phyloP scores from a whole-genome alignment of 2,888 invertebrate genomes.

The Latheticus oryzae region DNA sequence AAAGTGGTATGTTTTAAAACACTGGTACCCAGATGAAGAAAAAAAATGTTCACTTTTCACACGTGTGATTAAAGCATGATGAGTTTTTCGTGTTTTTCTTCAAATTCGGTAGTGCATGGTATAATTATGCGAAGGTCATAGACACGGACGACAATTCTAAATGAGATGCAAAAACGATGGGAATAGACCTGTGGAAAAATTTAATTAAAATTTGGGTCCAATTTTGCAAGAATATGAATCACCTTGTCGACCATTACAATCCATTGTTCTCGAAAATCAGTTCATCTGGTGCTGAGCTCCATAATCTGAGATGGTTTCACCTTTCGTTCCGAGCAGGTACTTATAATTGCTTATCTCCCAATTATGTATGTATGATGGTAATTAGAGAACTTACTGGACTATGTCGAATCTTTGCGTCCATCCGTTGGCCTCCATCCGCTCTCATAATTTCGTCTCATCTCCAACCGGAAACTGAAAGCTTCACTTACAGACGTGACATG shows the following conservation, averaged over 20 bases:
- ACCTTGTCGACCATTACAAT: no score
- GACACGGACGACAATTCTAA: not conserved
- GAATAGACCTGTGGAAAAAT: no score
- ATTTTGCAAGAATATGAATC: no score
- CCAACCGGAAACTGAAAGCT: conserved; percentile 35
- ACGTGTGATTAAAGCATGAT: conserved; percentile 1
- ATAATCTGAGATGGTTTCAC: conserved; percentile 25
- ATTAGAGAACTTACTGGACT: conserved; percentile 44
- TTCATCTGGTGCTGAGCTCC: conserved; percentile 12
- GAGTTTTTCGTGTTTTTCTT: conserved; percentile 27
- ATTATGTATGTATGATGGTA: conserved; percentile 40
- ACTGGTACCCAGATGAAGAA: conserved; percentile 20
- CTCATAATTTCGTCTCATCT: conserved; percentile 43
- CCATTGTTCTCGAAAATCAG: conserved; percentile 18
- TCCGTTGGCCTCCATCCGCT: conserved; percentile 40
- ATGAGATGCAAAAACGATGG: conserved; percentile 8
- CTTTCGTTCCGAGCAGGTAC: conserved; percentile 25
- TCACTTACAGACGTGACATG: conserved; percentile 22
- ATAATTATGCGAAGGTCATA: not conserved
- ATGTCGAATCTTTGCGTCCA: conserved; percentile 39
- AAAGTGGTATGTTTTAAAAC: conserved; percentile 15
- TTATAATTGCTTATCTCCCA: conserved; percentile 42
- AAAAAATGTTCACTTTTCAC: not conserved
- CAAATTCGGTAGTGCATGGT: no score
- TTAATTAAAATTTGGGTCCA: no score